A percentile compares a stretch with the other conserved stretches of the same genome.
These are phyloP conservation scores for Drosophila trapezifrons DNA, from an alignment of 1,140 invertebrate genomes.

Conservation along the genomic window DNA sequence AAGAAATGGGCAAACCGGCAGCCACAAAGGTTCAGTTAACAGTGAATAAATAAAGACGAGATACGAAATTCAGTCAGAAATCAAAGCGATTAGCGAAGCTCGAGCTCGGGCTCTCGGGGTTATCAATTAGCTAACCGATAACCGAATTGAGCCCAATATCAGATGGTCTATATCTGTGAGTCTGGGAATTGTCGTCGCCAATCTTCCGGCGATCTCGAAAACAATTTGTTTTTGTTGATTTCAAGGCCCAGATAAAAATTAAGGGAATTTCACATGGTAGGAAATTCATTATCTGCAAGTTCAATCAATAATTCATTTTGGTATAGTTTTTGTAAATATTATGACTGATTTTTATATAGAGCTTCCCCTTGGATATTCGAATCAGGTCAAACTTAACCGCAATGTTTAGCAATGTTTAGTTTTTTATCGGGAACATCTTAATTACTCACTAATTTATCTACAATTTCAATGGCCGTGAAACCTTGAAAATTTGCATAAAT, in stretches of 20 bases:
- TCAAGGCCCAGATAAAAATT: background rate
- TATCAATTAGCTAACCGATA: slow-evolving; percentile 44
- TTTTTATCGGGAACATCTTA: slow-evolving; percentile 22
- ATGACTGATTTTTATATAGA: background rate
- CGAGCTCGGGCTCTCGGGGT: slow-evolving; percentile 5
- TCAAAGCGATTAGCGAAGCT: slow-evolving; percentile 18
- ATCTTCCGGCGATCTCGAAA: background rate
- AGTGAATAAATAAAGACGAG: slow-evolving; percentile 72
- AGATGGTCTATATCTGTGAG: background rate
- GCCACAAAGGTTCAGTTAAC: slow-evolving; percentile 49
- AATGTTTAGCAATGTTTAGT: slow-evolving; percentile 8
- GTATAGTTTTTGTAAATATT: background rate
- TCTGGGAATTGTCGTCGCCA: slow-evolving; percentile 13
- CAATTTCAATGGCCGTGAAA: background rate
- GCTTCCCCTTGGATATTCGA: slow-evolving; percentile 5
- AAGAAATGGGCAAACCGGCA: slow-evolving; percentile 60
- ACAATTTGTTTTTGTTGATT: background rate
- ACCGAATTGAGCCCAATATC: slow-evolving; percentile 22
- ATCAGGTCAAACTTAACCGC: slow-evolving; percentile 16
- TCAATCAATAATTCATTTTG: background rate
- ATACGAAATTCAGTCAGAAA: slow-evolving; percentile 47
- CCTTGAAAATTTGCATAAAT: slow-evolving; percentile 2
- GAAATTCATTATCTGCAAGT: slow-evolving; percentile 11
- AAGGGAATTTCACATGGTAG: background rate
- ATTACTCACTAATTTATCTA: slow-evolving; percentile 24